Evolutionary conservation across 1,140 invertebrate species (phyloP).

Genomic region (Andricus grossulariae): DNA sequence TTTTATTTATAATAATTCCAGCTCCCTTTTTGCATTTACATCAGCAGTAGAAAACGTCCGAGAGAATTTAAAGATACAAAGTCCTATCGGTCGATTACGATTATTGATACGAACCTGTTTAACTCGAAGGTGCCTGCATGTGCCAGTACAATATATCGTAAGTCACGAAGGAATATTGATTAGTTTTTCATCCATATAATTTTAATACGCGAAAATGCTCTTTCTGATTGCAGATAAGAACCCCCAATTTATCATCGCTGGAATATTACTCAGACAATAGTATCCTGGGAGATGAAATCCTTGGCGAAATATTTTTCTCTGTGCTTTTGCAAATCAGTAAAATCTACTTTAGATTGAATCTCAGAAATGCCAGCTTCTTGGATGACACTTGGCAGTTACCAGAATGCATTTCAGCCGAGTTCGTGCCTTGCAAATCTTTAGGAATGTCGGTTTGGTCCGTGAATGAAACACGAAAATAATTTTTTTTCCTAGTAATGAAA

Average conservation of each 20-base stretch:
- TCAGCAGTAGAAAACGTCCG: slow-evolving; percentile 71
- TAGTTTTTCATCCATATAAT: background rate
- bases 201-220: background rate
- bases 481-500: slow-evolving; percentile 16
- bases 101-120: slow-evolving; percentile 78
- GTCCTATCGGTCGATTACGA: slow-evolving; percentile 75
- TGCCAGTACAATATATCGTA: slow-evolving; percentile 77
- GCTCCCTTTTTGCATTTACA: slow-evolving; percentile 66
- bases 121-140: slow-evolving; percentile 77
- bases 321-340: slow-evolving; percentile 77
- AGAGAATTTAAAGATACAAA: slow-evolving; percentile 71
- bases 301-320: slow-evolving; percentile 78
- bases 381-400: slow-evolving; percentile 78
- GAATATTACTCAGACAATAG: slow-evolving; percentile 65
- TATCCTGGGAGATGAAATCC: slow-evolving; percentile 78
- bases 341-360: slow-evolving; percentile 76
- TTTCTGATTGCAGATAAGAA: slow-evolving; percentile 55
- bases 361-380: slow-evolving; percentile 76
- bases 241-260: slow-evolving; percentile 55
- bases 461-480: slow-evolving; percentile 35
- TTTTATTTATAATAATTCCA: slow-evolving; percentile 47
- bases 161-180: slow-evolving; percentile 48
- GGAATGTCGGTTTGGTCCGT: slow-evolving; percentile 77
- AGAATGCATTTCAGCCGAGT: slow-evolving; percentile 70
- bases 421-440: slow-evolving; percentile 77